phyloP scores from a whole-genome alignment of 2,888 invertebrate species.

The Sturmia bella region DNA sequence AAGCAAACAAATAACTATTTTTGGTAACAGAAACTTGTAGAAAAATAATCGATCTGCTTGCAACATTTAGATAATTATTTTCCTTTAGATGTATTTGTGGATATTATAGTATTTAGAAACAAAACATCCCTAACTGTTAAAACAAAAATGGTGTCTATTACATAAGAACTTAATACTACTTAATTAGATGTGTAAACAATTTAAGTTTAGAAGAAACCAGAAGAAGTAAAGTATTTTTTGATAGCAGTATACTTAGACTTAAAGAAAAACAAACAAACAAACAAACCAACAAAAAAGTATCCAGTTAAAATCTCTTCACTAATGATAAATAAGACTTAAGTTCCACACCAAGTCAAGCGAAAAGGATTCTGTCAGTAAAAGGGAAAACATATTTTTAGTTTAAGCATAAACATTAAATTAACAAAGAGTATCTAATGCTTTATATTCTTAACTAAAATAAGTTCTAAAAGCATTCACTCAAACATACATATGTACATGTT shows the following conservation, averaged over 20 bases:
- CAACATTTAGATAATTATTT: slow-evolving; percentile 1
- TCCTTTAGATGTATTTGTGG: slow-evolving; percentile 1
- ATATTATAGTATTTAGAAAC: slow-evolving; percentile 4
- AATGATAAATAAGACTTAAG: slow-evolving; percentile 57
- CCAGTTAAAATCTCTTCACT: slow-evolving; percentile 22
- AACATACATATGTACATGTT: neutral
- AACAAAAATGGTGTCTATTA: slow-evolving; percentile 67
- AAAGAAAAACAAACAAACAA: too few relatives aligned
- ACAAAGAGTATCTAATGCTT: slow-evolving; percentile 37
- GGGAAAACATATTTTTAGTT: neutral
- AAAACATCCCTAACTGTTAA: slow-evolving; percentile 8
- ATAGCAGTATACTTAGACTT: slow-evolving; percentile 65
- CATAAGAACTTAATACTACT: slow-evolving; percentile 52
- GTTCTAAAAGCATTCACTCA: slow-evolving; percentile 11
- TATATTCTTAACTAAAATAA: slow-evolving; percentile 39
- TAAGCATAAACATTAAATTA: slow-evolving; percentile 12
- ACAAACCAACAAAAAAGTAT: too few relatives aligned
- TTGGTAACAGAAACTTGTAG: neutral
- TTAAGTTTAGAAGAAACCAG: slow-evolving; percentile 6
- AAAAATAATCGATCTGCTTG: neutral
- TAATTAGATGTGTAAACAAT: slow-evolving; percentile 58
- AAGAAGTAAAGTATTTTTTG: slow-evolving; percentile 64
- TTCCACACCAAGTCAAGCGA: slow-evolving; percentile 22
- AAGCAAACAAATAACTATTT: neutral
- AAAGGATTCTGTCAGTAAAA: neutral